Evolutionary conservation across 37 sponge, comb jelly and placozoan species (phyloP).

Genomic region (Oscarella lobularis): DNA sequence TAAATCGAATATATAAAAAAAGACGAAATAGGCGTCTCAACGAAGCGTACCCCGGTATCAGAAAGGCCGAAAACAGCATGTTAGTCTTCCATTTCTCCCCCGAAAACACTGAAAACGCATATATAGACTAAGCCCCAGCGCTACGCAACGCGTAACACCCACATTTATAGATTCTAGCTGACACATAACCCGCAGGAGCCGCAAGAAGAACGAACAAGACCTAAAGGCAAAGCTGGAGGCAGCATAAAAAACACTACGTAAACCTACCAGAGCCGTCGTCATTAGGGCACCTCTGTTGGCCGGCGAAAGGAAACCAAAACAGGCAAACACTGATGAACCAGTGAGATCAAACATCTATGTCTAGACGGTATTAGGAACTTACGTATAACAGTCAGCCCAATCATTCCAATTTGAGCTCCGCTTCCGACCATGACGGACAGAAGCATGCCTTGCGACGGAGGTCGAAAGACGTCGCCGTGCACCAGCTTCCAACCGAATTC

Average conservation of each 20-base stretch:
- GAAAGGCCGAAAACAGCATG: conserved; percentile 69
- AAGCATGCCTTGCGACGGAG: conserved; percentile 76
- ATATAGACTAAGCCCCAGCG: too few relatives aligned
- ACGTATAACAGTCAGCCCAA: conserved; percentile 65
- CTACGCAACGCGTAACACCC: conserved; percentile 11
- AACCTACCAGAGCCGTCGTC: conserved; percentile 76
- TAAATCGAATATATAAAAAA: not conserved
- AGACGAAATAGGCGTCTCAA: not conserved
- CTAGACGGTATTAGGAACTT: conserved; percentile 4
- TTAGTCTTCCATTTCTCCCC: conserved; percentile 90
- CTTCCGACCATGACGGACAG: conserved; percentile 83
- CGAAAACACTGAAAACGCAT: conserved; percentile 77
- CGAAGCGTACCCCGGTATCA: conserved; percentile 59
- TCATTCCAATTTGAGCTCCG: conserved; percentile 72
- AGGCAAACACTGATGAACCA: conserved; percentile 52
- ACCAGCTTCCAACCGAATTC: conserved; percentile 99
- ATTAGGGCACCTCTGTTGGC: conserved; percentile 91
- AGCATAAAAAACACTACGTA: not conserved
- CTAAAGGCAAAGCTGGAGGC: conserved; percentile 14
- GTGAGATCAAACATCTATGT: not conserved
- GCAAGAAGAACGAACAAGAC: conserved; percentile 88
- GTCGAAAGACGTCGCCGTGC: conserved; percentile 98
- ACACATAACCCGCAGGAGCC: conserved; percentile 67
- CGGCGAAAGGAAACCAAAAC: conserved; percentile 95
- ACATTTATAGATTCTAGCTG: conserved; percentile 96